Conservation (phyloP, 2,797 vertebrate genomes). For the Pangasius mekongensis region DNA sequence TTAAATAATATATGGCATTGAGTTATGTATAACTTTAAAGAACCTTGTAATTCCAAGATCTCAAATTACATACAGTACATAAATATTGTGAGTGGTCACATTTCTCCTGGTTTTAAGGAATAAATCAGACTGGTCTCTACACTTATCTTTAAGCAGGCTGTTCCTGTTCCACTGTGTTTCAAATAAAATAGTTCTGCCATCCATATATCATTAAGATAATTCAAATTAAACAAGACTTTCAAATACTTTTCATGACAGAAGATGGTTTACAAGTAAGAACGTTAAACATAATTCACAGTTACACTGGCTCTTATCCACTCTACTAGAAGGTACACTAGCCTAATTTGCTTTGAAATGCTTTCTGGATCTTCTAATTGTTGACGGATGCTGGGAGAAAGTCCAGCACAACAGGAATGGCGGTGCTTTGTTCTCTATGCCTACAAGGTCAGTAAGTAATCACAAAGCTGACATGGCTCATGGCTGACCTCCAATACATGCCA, state of each 20-base stretch:
- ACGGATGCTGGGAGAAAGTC: constrained; percentile 63
- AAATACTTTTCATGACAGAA: not conserved
- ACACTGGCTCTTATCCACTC: constrained; percentile 57
- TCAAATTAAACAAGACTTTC: not conserved
- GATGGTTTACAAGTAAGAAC: constrained; percentile 22
- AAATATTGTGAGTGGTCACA: not conserved
- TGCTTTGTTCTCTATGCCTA: constrained; percentile 59
- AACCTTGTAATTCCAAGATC: not conserved
- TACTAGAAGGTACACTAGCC: constrained; percentile 49
- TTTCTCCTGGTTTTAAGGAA: not conserved
- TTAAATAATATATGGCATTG: not conserved
- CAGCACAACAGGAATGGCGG: constrained; percentile 56
- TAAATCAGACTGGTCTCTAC: constrained; percentile 1
- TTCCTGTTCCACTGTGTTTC: not conserved
- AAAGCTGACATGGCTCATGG: constrained; percentile 49
- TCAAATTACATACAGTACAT: not conserved
- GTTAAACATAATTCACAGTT: constrained; percentile 31
- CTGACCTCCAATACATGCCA: constrained; percentile 54
- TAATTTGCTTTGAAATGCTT: constrained; percentile 65
- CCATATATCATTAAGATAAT: constrained; percentile 22
- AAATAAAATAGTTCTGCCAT: constrained; percentile 12
- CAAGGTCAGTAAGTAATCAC: constrained; percentile 50
- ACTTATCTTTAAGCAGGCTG: not conserved
- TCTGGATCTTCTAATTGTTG: constrained; percentile 69
- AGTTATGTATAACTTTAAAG: not conserved